These are phyloP conservation scores for Machaerirhynchus nigripectus DNA, from an alignment of 2,113 vertebrate species.

Conservation along the genomic window DNA sequence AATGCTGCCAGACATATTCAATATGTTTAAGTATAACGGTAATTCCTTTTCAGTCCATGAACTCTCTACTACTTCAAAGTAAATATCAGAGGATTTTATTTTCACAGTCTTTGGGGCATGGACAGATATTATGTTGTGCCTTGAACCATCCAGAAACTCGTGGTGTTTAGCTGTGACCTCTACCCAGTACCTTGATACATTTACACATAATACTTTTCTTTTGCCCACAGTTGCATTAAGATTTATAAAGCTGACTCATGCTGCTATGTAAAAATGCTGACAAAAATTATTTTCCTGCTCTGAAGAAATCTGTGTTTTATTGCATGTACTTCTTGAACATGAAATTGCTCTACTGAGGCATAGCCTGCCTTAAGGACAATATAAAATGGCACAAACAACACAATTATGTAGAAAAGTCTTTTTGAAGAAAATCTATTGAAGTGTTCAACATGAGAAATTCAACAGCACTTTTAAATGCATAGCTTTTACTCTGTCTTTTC, in stretches of 20 bases:
- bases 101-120: neutral
- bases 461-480: conserved; percentile 1
- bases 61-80: neutral
- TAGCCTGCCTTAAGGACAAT: neutral
- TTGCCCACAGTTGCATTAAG: neutral
- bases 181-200: neutral
- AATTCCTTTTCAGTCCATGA: neutral
- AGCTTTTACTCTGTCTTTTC: conserved; percentile 14
- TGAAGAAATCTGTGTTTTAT: neutral
- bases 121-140: neutral
- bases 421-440: neutral
- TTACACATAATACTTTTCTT: neutral
- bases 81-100: neutral
- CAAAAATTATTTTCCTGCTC: neutral
- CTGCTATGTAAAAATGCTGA: neutral
- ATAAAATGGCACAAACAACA: neutral
- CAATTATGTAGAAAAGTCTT: neutral
- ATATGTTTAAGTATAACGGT: neutral
- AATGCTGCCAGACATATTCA: neutral
- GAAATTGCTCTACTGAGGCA: neutral
- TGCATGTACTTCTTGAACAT: neutral
- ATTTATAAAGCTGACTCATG: neutral
- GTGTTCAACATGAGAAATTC: neutral
- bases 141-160: neutral
- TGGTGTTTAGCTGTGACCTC: neutral